Evolutionary conservation across 1,140 invertebrate species (phyloP).

Genomic region (Macrostomum lignano): DNA sequence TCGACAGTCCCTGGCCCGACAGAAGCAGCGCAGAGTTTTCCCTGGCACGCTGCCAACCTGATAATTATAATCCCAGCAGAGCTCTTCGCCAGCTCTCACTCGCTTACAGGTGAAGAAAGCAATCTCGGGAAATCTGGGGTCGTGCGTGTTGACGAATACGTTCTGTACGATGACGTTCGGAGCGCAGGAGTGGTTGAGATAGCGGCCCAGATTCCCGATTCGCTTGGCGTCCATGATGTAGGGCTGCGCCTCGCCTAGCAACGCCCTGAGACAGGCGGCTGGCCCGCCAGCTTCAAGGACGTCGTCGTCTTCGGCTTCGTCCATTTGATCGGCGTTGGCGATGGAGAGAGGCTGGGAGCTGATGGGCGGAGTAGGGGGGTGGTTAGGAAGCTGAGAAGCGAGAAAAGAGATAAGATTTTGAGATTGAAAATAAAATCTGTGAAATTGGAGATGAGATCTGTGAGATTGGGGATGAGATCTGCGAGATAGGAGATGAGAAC

Average conservation of each 20-base stretch:
- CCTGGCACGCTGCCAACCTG: slow-evolving; percentile 68
- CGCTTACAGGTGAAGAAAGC: slow-evolving; percentile 83
- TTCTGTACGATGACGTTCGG: slow-evolving; percentile 92
- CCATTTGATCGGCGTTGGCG: too few relatives aligned
- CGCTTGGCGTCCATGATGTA: slow-evolving; percentile 57
- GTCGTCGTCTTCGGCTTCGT: too few relatives aligned
- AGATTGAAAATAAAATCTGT: too few relatives aligned
- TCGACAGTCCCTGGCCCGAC: slow-evolving; percentile 52
- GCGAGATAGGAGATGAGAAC: too few relatives aligned
- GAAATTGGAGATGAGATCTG: too few relatives aligned
- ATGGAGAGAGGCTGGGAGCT: too few relatives aligned
- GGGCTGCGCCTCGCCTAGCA: background rate
- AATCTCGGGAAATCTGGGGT: slow-evolving; percentile 78
- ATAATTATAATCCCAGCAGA: slow-evolving; percentile 94
- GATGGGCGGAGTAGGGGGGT: too few relatives aligned
- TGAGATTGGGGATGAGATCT: too few relatives aligned
- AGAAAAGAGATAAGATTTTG: too few relatives aligned
- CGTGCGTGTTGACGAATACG: slow-evolving; percentile 86
- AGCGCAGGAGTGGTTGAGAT: slow-evolving; percentile 63
- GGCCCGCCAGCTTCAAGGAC: too few relatives aligned
- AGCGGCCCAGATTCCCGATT: slow-evolving; percentile 70
- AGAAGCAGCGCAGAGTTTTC: slow-evolving; percentile 63
- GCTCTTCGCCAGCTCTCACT: slow-evolving; percentile 55
- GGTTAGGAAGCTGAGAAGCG: too few relatives aligned
- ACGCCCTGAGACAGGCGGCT: too few relatives aligned